phyloP scores from a whole-genome alignment of 2,797 vertebrate genomes.

The Danio choprae region DNA sequence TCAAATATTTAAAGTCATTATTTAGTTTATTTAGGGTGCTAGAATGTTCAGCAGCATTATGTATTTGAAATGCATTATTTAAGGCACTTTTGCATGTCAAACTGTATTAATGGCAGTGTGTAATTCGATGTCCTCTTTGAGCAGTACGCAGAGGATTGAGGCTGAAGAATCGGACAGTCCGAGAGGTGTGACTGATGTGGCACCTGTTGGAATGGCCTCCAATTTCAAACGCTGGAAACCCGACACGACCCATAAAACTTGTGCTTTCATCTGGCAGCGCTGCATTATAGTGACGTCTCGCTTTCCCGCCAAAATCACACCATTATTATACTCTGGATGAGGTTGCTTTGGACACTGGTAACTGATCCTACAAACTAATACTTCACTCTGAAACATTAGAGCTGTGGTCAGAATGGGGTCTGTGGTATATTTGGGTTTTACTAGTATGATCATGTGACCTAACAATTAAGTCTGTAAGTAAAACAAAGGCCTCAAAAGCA shows the following conservation, averaged over 20 bases:
- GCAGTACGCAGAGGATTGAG: slow-evolving; percentile 12
- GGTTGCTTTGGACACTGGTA: slow-evolving; percentile 29
- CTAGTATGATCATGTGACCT: slow-evolving; percentile 23
- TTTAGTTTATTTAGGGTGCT: not conserved
- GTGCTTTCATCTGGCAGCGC: slow-evolving; percentile 38
- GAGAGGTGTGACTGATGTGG: slow-evolving; percentile 78
- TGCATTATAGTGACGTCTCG: slow-evolving; percentile 16
- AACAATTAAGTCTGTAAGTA: slow-evolving; percentile 32
- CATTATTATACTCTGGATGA: slow-evolving; percentile 24
- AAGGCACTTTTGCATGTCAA: slow-evolving; percentile 44
- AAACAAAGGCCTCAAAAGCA: slow-evolving; percentile 49
- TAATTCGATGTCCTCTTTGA: slow-evolving; percentile 43
- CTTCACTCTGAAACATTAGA: slow-evolving; percentile 45
- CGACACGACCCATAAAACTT: slow-evolving; percentile 67
- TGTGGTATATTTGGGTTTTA: slow-evolving; percentile 25
- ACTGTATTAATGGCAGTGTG: slow-evolving; percentile 36
- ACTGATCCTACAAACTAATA: slow-evolving; percentile 22
- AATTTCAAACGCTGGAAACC: slow-evolving; percentile 76
- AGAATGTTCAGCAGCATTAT: not conserved
- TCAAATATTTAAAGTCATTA: not conserved
- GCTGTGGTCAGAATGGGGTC: not conserved
- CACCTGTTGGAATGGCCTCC: slow-evolving; percentile 80
- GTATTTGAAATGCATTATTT: not conserved
- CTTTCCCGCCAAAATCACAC: slow-evolving; percentile 15
- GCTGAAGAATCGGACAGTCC: slow-evolving; percentile 10